These are phyloP conservation scores for Eurosta solidaginis DNA, from an alignment of 1,140 invertebrate genomes.

Conservation along the genomic window DNA sequence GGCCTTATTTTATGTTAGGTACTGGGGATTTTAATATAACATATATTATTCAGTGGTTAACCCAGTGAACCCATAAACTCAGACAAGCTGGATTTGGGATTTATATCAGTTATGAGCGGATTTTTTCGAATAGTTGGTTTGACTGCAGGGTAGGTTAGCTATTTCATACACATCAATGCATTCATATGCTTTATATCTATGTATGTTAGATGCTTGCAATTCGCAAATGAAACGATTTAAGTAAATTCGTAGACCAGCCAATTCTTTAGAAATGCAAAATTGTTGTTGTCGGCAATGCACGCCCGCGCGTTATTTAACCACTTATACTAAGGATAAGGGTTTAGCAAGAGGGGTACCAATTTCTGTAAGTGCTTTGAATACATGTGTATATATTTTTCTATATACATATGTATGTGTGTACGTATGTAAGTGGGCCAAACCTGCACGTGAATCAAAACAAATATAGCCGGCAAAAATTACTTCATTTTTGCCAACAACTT, in stretches of 20 bases:
- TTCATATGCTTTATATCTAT: too few relatives aligned
- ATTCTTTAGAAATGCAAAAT: neutral
- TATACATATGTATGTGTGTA: neutral
- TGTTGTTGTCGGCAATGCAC: neutral
- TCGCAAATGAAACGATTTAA: too few relatives aligned
- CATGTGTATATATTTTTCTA: neutral
- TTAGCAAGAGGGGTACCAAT: neutral
- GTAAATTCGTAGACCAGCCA: neutral
- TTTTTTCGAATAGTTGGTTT: too few relatives aligned
- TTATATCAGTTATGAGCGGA: too few relatives aligned
- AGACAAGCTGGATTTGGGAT: too few relatives aligned
- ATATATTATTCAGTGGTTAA: too few relatives aligned
- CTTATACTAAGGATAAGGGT: neutral
- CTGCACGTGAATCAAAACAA: conserved; percentile 8
- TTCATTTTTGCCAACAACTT: neutral
- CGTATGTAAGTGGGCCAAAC: neutral
- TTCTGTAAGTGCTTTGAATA: neutral
- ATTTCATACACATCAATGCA: too few relatives aligned
- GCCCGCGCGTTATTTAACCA: neutral
- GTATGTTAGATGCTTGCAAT: too few relatives aligned
- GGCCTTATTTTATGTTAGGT: too few relatives aligned
- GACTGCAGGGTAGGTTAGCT: too few relatives aligned
- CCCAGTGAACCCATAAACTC: too few relatives aligned
- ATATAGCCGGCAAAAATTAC: conserved; percentile 7
- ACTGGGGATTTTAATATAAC: too few relatives aligned